A percentile compares a stretch with the other conserved stretches of the same genome.
phyloP scores from a whole-genome alignment of 2,888 invertebrate genomes.

The Poecilobothrus nobilitatus region DNA sequence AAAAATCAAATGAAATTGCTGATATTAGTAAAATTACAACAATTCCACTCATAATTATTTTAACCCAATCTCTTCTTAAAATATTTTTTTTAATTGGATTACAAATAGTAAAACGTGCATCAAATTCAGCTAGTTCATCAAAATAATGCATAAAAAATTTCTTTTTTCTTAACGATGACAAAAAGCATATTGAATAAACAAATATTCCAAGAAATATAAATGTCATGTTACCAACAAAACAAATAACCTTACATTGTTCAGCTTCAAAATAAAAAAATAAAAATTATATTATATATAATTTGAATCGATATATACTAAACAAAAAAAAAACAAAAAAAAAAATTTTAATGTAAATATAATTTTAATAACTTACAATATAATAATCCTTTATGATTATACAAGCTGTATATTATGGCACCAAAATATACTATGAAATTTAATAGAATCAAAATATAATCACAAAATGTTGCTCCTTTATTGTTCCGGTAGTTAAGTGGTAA shows the following conservation, averaged over 20 bases:
- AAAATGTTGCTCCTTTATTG: background rate
- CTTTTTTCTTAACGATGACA: slow-evolving; percentile 36
- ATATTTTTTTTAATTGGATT: slow-evolving; percentile 22
- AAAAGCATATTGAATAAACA: slow-evolving; percentile 30
- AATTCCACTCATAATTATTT: slow-evolving; percentile 14
- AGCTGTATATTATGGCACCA: slow-evolving; percentile 24
- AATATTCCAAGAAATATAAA: slow-evolving; percentile 36
- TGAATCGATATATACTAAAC: slow-evolving; percentile 22
- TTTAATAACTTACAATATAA: background rate
- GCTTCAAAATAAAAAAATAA: slow-evolving; percentile 18
- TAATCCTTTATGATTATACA: background rate
- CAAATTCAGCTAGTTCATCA: slow-evolving; percentile 32
- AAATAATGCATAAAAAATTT: slow-evolving; percentile 34
- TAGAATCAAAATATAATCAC: slow-evolving; percentile 23
- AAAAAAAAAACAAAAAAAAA: too few relatives aligned
- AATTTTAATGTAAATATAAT: slow-evolving; percentile 14
- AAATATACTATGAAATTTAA: slow-evolving; percentile 35
- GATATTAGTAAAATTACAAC: background rate
- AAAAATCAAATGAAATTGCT: background rate
- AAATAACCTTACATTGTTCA: slow-evolving; percentile 32
- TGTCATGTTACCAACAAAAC: slow-evolving; percentile 32
- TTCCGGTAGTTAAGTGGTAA: slow-evolving; percentile 34
- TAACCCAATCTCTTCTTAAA: slow-evolving; percentile 24
- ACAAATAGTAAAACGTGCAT: slow-evolving; percentile 31
- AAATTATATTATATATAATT: too few relatives aligned